Conservation (phyloP, 53 echinoderm and acorn worm species). For the Antedon mediterranea region DNA sequence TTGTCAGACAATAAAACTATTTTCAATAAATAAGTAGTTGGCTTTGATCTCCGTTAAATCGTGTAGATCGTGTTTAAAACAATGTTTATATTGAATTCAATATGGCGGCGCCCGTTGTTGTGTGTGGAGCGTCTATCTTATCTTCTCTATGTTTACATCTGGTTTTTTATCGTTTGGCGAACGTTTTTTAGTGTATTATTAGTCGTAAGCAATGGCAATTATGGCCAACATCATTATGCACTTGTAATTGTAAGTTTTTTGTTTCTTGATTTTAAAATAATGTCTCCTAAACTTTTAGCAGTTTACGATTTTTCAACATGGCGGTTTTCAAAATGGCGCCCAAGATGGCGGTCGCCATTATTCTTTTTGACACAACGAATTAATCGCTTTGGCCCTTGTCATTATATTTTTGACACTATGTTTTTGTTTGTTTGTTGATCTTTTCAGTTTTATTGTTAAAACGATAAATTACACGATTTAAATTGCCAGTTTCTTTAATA, state of each 20-base stretch:
- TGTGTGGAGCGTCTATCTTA: neutral
- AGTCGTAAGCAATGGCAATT: neutral
- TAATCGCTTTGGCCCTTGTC: too few species aligned
- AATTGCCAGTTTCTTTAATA: too few species aligned
- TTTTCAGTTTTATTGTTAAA: too few species aligned
- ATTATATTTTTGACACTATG: too few species aligned
- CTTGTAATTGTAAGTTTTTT: neutral
- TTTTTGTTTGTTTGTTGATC: too few species aligned
- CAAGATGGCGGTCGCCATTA: constrained; percentile 1
- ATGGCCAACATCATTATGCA: neutral
- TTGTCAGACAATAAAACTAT: neutral
- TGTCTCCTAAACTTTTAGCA: neutral
- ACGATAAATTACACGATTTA: too few species aligned
- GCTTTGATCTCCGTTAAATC: neutral
- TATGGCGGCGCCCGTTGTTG: constrained; percentile 98
- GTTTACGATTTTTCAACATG: neutral
- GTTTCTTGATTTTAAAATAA: neutral
- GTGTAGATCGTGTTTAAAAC: neutral
- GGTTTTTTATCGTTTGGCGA: neutral
- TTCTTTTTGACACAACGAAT: neutral
- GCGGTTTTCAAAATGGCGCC: constrained; percentile 1
- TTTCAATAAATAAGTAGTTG: neutral
- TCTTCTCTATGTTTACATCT: neutral
- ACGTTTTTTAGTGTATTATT: neutral
- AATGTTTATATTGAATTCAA: constrained; percentile 49